Percentiles rank a stretch among this genome's conserved stretches.
Evolutionary conservation across 2,113 vertebrate species (phyloP).

Genomic region (Aplodontia rufa): DNA sequence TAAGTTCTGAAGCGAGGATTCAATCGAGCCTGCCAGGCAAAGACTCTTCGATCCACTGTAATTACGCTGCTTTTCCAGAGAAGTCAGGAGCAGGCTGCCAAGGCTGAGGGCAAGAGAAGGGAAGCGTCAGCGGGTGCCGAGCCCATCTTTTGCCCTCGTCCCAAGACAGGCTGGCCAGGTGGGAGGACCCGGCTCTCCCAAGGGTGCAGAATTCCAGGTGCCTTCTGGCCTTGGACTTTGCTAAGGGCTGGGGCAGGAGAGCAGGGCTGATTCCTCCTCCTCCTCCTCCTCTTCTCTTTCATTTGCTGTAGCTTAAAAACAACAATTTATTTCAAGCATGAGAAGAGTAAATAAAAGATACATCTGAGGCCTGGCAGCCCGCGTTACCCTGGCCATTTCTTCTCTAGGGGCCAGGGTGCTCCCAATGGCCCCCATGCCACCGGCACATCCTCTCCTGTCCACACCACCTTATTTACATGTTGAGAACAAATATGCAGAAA

Average conservation of each 20-base stretch:
- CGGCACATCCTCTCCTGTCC: fast-evolving
- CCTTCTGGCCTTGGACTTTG: background rate
- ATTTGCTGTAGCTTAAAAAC: background rate
- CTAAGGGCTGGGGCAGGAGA: background rate
- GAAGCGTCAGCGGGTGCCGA: too few relatives aligned
- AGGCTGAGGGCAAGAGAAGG: background rate
- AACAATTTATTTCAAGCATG: background rate
- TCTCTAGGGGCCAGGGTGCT: too few relatives aligned
- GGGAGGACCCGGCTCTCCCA: background rate
- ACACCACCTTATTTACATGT: fast-evolving
- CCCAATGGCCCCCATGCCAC: fast-evolving
- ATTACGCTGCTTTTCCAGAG: slow-evolving; percentile 80
- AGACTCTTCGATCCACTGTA: slow-evolving; percentile 80
- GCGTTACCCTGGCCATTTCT: fast-evolving
- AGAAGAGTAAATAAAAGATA: background rate
- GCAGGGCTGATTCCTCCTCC: fast-evolving
- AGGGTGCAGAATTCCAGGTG: background rate
- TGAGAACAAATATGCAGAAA: too few relatives aligned
- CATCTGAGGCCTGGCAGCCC: background rate
- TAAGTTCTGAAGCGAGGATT: slow-evolving; percentile 77
- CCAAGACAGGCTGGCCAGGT: too few relatives aligned
- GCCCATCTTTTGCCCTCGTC: too few relatives aligned
- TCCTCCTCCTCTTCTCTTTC: background rate
- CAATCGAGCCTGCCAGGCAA: slow-evolving; percentile 67
- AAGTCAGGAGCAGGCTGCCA: slow-evolving; percentile 23